Evolutionary conservation across 2,888 invertebrate genomes (phyloP).

Genomic region (Ornithoptera alexandrae): DNA sequence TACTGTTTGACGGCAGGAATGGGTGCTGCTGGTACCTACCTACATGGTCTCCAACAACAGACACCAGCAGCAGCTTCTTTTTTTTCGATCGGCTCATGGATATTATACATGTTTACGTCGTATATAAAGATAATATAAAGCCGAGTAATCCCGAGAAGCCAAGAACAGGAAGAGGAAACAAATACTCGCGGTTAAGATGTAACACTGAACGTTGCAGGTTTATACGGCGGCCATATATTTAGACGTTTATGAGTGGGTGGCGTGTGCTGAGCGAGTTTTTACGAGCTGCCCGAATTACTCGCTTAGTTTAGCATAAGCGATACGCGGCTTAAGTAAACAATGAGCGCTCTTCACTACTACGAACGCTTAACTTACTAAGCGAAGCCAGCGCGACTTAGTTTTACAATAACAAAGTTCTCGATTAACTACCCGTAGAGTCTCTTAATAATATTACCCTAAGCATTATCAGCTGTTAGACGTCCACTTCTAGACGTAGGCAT

Average conservation of each 20-base stretch:
- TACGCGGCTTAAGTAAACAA: conserved; percentile 1
- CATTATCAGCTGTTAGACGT: too few species aligned
- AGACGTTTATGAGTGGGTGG: conserved; percentile 7
- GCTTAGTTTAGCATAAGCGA: conserved; percentile 15
- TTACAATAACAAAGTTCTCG: too few species aligned
- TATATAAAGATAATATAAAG: not conserved
- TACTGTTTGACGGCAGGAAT: too few species aligned
- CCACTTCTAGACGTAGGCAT: too few species aligned
- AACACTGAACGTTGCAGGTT: conserved; percentile 4
- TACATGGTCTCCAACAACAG: too few species aligned
- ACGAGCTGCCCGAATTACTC: conserved; percentile 16
- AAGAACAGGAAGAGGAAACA: conserved; percentile 7
- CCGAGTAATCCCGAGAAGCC: not conserved
- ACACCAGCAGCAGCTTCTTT: too few species aligned
- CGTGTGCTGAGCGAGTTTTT: conserved; percentile 20
- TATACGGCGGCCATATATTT: conserved; percentile 8
- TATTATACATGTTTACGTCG: not conserved
- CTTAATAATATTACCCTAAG: too few species aligned
- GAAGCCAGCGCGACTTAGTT: too few species aligned
- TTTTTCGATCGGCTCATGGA: too few species aligned
- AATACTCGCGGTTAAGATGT: conserved; percentile 13
- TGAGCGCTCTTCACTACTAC: not conserved
- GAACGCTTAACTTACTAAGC: not conserved
- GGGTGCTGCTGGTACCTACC: too few species aligned
- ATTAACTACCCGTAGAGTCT: too few species aligned